These are phyloP conservation scores for Chalcis sispes DNA, from an alignment of 2,888 invertebrate species.

Conservation along the genomic window DNA sequence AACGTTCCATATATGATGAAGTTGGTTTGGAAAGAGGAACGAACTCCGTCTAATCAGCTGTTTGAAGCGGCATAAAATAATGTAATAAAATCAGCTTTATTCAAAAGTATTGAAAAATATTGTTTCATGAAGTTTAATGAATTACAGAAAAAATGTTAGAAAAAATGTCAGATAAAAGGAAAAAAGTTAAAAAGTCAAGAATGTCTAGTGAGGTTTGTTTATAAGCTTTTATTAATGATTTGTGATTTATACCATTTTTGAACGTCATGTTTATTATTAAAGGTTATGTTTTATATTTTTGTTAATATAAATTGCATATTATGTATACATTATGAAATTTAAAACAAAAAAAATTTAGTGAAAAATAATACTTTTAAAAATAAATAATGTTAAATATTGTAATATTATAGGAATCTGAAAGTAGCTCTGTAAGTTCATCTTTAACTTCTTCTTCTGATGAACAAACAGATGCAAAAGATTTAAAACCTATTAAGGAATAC, in stretches of 20 bases:
- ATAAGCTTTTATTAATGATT: not conserved
- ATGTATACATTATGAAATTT: not conserved
- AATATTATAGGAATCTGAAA: slow-evolving; percentile 57
- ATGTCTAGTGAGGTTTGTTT: slow-evolving; percentile 52
- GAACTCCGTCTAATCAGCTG: slow-evolving; percentile 31
- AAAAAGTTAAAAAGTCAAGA: slow-evolving; percentile 31
- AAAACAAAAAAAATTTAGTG: not conserved
- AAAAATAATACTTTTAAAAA: not conserved
- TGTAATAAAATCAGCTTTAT: no score
- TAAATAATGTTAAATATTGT: not conserved
- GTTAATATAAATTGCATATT: not conserved
- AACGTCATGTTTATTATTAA: not conserved
- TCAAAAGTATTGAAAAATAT: no score
- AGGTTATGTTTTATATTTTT: slow-evolving; percentile 14
- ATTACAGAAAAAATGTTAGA: not conserved
- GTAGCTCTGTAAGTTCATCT: slow-evolving; percentile 60
- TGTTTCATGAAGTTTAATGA: not conserved
- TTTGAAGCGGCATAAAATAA: no score
- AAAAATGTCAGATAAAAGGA: slow-evolving; percentile 41
- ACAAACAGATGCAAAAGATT: slow-evolving; percentile 68
- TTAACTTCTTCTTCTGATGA: slow-evolving; percentile 69
- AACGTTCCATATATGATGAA: no score
- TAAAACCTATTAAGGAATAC: slow-evolving; percentile 73
- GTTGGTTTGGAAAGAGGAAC: no score
- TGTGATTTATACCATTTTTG: not conserved